Evolutionary conservation across 2,797 vertebrate species (phyloP), one percentile per base, ranked within the genome.

Genomic region (Ceryle rudis): DNA sequence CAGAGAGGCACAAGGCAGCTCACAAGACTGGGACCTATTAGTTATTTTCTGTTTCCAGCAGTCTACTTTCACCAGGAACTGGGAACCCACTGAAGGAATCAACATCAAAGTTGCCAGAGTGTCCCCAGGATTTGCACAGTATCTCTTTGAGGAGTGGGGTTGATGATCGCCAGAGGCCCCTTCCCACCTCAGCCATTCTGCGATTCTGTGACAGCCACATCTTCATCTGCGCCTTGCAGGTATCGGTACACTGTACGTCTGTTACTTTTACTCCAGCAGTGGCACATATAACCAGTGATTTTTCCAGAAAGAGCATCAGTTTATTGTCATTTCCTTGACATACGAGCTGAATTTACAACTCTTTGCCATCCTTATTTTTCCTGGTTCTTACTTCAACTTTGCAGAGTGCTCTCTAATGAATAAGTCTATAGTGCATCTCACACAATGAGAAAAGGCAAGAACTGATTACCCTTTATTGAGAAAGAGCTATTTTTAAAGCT

Each of bases 401-500:
- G 37, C 47, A 85, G 58, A 91, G 49, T 70, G 28, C 20, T 86
- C 55, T 84, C 33, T 80, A 75, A 94, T 86, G 85, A 97, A 81
- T 84, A 83, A 92, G 55, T 66, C 55, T 72, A 47, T 23, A 70
- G 61, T 49, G 21, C 80, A 54, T 35, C 52, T 86, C 62, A 75
- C 47, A 72, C 47, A 95, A 81, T 77, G 69, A 93, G 58, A 88
- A 61, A 80, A 81, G 44, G 14, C 47, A 79, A 62, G 73, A 92
- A 23, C 47, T 1, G 1, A 90, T 86, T 86, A 85, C 55, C 57
- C 10, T 84, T 89, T 69, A 82, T 37, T 41, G 67, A 83, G 82
- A 95, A 90, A 77, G 31, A 83, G 88, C 31, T 4, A 73, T 81
- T 90, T 94, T 90, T 70, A 91, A 93, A 95, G 51, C 22, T 60